Percentiles rank a stretch among this genome's conserved stretches.
These are phyloP conservation scores for Archips crataeganus DNA, from an alignment of 2,888 invertebrate species.

Conservation along the genomic window DNA sequence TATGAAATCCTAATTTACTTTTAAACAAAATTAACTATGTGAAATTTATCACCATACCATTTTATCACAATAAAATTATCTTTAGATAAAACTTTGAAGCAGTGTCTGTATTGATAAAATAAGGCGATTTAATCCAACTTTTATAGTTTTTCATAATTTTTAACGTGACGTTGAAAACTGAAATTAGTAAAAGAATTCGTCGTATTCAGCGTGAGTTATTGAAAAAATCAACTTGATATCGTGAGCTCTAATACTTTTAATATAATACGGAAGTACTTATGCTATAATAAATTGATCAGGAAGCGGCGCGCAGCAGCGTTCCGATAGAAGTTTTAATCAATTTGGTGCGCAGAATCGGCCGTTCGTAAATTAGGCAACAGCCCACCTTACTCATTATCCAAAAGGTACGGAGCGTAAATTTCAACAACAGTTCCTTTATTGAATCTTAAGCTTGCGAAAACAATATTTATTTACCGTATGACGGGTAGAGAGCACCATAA, in stretches of 20 bases:
- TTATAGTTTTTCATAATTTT: too few relatives aligned
- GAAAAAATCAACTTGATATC: neutral
- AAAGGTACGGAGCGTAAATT: slow-evolving; percentile 55
- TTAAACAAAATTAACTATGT: too few relatives aligned
- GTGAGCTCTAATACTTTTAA: neutral
- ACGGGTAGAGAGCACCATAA: slow-evolving; percentile 15
- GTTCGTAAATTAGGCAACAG: slow-evolving; percentile 27
- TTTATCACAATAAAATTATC: too few relatives aligned
- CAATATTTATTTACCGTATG: slow-evolving; percentile 60
- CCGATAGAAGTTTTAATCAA: slow-evolving; percentile 18
- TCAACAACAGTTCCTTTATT: slow-evolving; percentile 60
- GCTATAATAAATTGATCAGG: slow-evolving; percentile 7
- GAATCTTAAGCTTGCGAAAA: slow-evolving; percentile 59
- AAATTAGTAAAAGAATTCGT: too few relatives aligned
- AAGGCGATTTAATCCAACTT: too few relatives aligned
- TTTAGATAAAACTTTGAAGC: too few relatives aligned
- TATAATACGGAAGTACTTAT: slow-evolving; percentile 1
- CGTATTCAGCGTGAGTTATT: too few relatives aligned
- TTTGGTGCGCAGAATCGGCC: slow-evolving; percentile 4
- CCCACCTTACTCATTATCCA: slow-evolving; percentile 51
- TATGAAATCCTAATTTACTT: too few relatives aligned
- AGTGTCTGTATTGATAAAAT: too few relatives aligned
- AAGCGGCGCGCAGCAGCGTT: slow-evolving; percentile 8
- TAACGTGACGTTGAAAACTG: too few relatives aligned
- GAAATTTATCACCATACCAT: too few relatives aligned